These are phyloP conservation scores for Nettapus auritus DNA, from an alignment of 2,113 vertebrate species.

Conservation along the genomic window DNA sequence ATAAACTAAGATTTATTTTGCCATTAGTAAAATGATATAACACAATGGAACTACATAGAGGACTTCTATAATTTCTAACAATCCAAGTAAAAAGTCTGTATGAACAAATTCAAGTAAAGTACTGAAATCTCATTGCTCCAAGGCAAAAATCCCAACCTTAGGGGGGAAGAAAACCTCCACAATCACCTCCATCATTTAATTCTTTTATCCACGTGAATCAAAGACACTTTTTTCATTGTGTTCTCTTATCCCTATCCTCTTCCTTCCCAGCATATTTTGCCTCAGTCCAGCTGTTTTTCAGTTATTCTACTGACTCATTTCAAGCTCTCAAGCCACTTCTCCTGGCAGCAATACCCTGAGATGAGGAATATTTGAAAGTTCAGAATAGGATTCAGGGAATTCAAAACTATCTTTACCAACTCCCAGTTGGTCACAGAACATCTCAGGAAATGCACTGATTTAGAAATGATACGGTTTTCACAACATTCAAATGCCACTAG, in stretches of 20 bases:
- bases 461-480: background rate
- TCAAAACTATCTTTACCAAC: background rate
- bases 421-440: background rate
- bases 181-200: background rate
- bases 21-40: background rate
- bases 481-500: background rate
- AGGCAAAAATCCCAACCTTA: background rate
- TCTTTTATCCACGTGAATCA: background rate
- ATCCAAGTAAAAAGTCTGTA: background rate
- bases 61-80: background rate
- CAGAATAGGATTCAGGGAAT: background rate
- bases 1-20: background rate
- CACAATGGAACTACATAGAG: background rate
- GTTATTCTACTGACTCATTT: background rate
- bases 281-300: background rate
- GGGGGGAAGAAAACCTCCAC: background rate
- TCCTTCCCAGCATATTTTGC: background rate
- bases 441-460: background rate
- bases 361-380: background rate
- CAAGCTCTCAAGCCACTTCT: background rate
- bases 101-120: background rate
- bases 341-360: background rate
- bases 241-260: background rate
- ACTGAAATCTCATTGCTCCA: background rate
- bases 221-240: background rate